These are phyloP conservation scores for Ricordea florida DNA, from an alignment of 92 coral and sea anemone species.

Conservation along the genomic window DNA sequence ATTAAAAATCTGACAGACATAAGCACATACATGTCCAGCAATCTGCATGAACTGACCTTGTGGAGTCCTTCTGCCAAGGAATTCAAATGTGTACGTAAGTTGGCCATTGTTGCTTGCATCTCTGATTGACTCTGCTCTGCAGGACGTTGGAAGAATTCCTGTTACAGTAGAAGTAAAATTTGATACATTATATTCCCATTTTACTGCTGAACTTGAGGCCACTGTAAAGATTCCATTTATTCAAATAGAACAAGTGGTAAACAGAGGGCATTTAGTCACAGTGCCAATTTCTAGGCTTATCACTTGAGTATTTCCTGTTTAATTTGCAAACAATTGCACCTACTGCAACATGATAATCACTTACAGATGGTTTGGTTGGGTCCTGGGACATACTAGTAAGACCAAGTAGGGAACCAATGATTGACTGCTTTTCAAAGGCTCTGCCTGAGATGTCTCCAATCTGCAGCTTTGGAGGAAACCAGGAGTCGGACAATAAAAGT, in stretches of 20 bases:
- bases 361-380: constrained; percentile 67
- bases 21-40: no score
- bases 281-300: no score
- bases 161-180: neutral
- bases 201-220: no score
- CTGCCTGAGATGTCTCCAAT: constrained; percentile 45
- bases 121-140: constrained; percentile 80
- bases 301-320: no score
- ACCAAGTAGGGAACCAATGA: constrained; percentile 66
- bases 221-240: no score
- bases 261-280: no score
- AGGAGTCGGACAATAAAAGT: constrained; percentile 53
- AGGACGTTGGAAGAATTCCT: constrained; percentile 87
- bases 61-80: constrained; percentile 52
- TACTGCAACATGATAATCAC: no score
- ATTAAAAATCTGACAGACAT: no score
- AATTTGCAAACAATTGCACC: no score
- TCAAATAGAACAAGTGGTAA: no score
- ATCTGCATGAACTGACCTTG: constrained; percentile 51
- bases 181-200: no score
- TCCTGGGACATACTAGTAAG: constrained; percentile 75
- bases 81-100: constrained; percentile 71
- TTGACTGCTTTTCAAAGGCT: constrained; percentile 63
- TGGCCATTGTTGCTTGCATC: constrained; percentile 89
- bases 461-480: constrained; percentile 69